Evolutionary conservation across 2,797 vertebrate genomes (phyloP), one percentile per base, ranked within the genome.

Genomic region (Coreius guichenoti): DNA sequence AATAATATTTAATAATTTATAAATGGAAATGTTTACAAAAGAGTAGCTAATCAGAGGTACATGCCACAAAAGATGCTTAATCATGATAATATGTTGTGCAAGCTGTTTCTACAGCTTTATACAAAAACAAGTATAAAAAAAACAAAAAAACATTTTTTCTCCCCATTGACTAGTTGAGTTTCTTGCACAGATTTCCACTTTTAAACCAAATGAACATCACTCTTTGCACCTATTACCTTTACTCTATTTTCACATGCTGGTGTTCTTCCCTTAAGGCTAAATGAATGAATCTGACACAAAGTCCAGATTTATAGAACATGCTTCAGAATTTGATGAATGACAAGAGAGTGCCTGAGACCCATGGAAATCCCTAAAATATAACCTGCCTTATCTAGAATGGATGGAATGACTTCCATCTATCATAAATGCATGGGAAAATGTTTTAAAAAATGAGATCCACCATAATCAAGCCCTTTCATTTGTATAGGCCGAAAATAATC

Each of bases 401-500:
- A 76, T 39, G 58, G 14, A 83, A 76, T 16, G 14, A 67, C 16
- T 67, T 76, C 47, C 31, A 75, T 75, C 56, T 72, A 51, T 83
- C 16, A 76, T 83, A 67, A 39, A 83, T 74, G 29, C 43, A 39
- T 51, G 31, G 45, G 58, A 83, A 61, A 58, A 83, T 67, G 16
- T 58, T 67, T n/a, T 8, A 49, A 63, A 74, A 74, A 65, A 65
- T 65, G 56, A 65, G 56, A 75, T 76, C 47, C 58, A 67, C 72
- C 45, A 67, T 61, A 76, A 83, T 83, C 72, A 76, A 67, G 23
- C 72, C 72, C 43, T 51, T 76, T 83, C 45, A 83, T 83, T 83
- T 83, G 23, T 83, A 39, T 39, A 67, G 82, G 23, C 72, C 14
- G 61, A 65, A 7, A 11, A 83, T 67, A 68, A 83, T 83, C 72